These are phyloP conservation scores for Lordiphosa mommai DNA, from an alignment of 1,140 invertebrate genomes.

Conservation along the genomic window DNA sequence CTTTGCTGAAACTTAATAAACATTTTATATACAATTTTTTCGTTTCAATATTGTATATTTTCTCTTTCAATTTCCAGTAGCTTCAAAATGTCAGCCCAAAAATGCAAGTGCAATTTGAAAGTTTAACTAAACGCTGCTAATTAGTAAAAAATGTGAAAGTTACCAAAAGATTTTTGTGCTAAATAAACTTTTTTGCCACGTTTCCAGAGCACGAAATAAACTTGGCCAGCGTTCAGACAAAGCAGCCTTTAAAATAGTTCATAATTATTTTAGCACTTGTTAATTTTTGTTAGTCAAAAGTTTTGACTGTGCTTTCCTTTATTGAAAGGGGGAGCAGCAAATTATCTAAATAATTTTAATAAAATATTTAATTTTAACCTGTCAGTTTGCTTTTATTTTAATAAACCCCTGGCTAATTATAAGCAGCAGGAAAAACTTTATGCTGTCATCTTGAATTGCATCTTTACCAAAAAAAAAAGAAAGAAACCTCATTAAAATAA, in stretches of 20 bases:
- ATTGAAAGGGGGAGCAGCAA: slow-evolving; percentile 7
- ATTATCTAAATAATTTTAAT: slow-evolving; percentile 48
- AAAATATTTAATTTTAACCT: slow-evolving; percentile 23
- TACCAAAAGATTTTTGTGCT: slow-evolving; percentile 5
- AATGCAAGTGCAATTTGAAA: slow-evolving; percentile 23
- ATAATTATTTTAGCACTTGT: slow-evolving; percentile 41
- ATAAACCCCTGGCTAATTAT: slow-evolving; percentile 42
- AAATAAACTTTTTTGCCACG: slow-evolving; percentile 29
- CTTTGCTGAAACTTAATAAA: too few relatives aligned
- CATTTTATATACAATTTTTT: too few relatives aligned
- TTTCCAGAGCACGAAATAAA: slow-evolving; percentile 22
- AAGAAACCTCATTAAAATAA: slow-evolving; percentile 70
- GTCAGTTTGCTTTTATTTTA: slow-evolving; percentile 9
- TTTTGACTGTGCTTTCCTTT: not conserved
- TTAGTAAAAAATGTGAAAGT: slow-evolving; percentile 38
- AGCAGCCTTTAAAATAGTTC: slow-evolving; percentile 22
- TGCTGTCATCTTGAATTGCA: slow-evolving; percentile 11
- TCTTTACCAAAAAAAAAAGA: slow-evolving; percentile 7
- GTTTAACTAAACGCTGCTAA: slow-evolving; percentile 43
- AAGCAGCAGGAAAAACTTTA: slow-evolving; percentile 40
- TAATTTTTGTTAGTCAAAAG: slow-evolving; percentile 31
- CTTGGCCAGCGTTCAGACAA: slow-evolving; percentile 18
- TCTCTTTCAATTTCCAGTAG: not conserved
- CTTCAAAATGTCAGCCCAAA: slow-evolving; percentile 10
- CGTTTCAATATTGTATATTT: too few relatives aligned